These are phyloP conservation scores for Cremastobaeus sp. DNA, from an alignment of 2,888 invertebrate species.

Conservation along the genomic window DNA sequence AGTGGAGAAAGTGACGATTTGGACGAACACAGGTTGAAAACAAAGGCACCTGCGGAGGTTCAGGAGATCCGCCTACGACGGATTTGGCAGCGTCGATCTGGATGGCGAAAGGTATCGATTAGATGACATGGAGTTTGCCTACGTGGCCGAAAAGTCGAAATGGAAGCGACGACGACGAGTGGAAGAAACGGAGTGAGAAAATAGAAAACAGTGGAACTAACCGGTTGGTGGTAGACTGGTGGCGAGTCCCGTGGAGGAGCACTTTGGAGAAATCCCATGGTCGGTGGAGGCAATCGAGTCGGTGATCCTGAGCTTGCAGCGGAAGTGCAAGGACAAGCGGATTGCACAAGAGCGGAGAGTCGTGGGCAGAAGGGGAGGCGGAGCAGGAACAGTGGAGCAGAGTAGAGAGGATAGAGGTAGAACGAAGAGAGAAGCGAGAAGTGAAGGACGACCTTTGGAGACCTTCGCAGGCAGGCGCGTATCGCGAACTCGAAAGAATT, in stretches of 20 bases:
- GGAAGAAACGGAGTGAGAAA: background rate
- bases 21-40: too few relatives aligned
- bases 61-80: too few relatives aligned
- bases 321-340: slow-evolving; percentile 33
- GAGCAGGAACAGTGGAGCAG: background rate
- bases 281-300: background rate
- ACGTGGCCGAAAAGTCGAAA: too few relatives aligned
- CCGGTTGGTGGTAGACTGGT: background rate
- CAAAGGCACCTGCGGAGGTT: too few relatives aligned
- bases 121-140: too few relatives aligned
- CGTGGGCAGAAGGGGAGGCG: background rate
- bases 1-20: too few relatives aligned
- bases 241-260: background rate
- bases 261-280: background rate
- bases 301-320: slow-evolving; percentile 35
- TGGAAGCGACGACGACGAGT: too few relatives aligned
- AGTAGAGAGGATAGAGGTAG: background rate
- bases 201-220: slow-evolving; percentile 5
- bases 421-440: slow-evolving; percentile 10
- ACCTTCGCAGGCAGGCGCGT: slow-evolving; percentile 28
- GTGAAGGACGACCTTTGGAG: slow-evolving; percentile 24
- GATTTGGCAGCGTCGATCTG: too few relatives aligned
- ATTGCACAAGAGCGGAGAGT: slow-evolving; percentile 14
- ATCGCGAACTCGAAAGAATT: slow-evolving; percentile 34
- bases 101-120: too few relatives aligned